phyloP scores from a whole-genome alignment of 2,797 vertebrate species.

The Hapalemur alaotrensis region DNA sequence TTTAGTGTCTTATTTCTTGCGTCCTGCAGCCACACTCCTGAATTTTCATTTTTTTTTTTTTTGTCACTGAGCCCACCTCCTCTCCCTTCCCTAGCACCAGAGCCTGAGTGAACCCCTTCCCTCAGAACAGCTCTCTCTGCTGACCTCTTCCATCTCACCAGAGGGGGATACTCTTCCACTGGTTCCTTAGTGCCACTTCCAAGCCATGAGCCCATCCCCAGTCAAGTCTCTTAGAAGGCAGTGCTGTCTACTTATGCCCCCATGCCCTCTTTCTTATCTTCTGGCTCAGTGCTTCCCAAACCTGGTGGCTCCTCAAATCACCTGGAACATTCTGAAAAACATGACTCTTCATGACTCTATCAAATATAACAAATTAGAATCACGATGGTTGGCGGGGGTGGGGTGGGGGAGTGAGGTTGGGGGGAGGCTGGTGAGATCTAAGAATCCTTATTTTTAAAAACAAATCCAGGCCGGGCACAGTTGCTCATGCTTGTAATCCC shows the following conservation, averaged over 20 bases:
- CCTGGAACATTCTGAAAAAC: neutral
- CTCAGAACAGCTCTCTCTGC: neutral
- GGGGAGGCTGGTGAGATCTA: neutral
- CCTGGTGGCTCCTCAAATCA: neutral
- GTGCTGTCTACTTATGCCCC: neutral
- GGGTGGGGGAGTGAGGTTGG: too few species aligned
- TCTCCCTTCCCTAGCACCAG: neutral
- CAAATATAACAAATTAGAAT: neutral
- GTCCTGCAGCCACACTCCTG: neutral
- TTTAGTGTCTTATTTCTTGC: neutral
- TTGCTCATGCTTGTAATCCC: neutral
- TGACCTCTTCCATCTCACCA: neutral
- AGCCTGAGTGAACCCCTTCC: neutral
- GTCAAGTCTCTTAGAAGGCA: neutral
- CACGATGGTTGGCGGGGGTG: neutral
- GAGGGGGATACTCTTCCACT: neutral
- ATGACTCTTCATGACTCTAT: neutral
- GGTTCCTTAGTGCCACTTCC: neutral
- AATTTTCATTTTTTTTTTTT: neutral
- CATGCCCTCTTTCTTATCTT: neutral
- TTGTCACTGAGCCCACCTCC: neutral
- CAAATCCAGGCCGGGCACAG: neutral
- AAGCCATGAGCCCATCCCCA: neutral
- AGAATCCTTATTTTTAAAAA: slow-evolving; percentile 38
- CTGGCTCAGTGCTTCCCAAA: neutral